Conservation (phyloP, 2,797 vertebrate genomes). For the Gallirallus australis region DNA sequence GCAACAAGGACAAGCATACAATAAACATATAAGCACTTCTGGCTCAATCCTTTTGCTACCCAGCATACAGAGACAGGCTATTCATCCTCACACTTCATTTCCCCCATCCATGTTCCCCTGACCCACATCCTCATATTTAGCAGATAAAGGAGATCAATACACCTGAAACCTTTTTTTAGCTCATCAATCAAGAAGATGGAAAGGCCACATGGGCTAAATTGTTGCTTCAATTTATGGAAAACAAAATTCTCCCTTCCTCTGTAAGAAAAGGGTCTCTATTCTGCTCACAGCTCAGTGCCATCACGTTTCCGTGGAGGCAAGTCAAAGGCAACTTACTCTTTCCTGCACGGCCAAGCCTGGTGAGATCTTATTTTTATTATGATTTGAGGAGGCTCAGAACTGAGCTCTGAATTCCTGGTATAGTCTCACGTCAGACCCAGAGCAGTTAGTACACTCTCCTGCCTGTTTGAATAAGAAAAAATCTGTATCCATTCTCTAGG, state of each 20-base stretch:
- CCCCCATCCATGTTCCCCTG: not conserved
- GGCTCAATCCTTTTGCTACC: not conserved
- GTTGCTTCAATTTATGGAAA: not conserved
- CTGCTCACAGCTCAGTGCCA: not conserved
- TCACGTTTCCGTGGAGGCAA: not conserved
- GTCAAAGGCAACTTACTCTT: not conserved
- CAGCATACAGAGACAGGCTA: not conserved
- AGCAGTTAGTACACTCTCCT: not conserved
- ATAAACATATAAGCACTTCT: not conserved
- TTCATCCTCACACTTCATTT: not conserved
- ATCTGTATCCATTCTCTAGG: not conserved
- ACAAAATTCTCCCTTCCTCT: not conserved
- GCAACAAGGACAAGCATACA: not conserved
- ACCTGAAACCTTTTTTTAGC: not conserved
- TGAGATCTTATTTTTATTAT: not conserved
- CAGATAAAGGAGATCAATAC: not conserved
- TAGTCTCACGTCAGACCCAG: not conserved
- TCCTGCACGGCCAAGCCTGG: fast-evolving
- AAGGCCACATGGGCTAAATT: not conserved
- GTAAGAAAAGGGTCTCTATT: not conserved
- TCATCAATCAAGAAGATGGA: not conserved
- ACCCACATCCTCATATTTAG: not conserved
- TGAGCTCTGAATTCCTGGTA: not conserved
- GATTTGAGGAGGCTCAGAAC: not conserved
- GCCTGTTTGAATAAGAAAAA: not conserved